Percentiles rank a stretch among this genome's conserved stretches.
These are phyloP conservation scores for Leptodirus hochenwartii DNA, from an alignment of 2,888 invertebrate genomes.

Conservation along the genomic window DNA sequence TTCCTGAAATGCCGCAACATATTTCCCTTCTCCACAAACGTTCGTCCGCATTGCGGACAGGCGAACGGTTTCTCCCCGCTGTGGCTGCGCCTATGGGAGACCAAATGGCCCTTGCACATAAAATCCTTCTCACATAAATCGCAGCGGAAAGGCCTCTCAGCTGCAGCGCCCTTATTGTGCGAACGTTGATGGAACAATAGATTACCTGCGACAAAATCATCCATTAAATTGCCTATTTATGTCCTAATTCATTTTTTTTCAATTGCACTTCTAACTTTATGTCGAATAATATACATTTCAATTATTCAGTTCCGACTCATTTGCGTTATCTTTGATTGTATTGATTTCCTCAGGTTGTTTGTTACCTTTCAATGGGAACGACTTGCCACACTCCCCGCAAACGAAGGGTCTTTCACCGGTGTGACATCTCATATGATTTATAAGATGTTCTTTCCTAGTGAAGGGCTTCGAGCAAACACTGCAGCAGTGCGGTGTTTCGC, in stretches of 20 bases:
- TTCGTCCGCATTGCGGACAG: conserved; percentile 55
- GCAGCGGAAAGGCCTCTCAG: conserved; percentile 44
- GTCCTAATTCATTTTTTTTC: no score
- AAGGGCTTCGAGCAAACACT: conserved; percentile 58
- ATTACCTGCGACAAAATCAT: conserved; percentile 27
- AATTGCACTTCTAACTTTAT: no score
- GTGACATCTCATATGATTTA: conserved; percentile 64
- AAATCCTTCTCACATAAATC: conserved; percentile 75
- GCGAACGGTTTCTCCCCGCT: conserved; percentile 42
- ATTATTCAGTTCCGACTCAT: no score
- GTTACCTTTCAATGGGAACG: conserved; percentile 69
- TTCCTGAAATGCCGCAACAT: no score
- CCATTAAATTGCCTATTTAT: no score
- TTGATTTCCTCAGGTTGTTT: no score
- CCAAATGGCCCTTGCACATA: conserved; percentile 73
- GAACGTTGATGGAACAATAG: conserved; percentile 73
- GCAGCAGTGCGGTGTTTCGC: conserved; percentile 52
- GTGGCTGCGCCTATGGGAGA: conserved; percentile 66
- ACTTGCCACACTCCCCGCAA: conserved; percentile 72
- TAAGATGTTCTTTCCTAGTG: conserved; percentile 53
- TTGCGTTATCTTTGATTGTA: no score
- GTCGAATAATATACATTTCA: no score
- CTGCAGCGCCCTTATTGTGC: conserved; percentile 47
- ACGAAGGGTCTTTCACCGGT: conserved; percentile 62
- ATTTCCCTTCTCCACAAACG: conserved; percentile 67